Evolutionary conservation across 2,113 vertebrate genomes (phyloP), one percentile per base, ranked within the genome.

Genomic region (Pogonocichla stellata): DNA sequence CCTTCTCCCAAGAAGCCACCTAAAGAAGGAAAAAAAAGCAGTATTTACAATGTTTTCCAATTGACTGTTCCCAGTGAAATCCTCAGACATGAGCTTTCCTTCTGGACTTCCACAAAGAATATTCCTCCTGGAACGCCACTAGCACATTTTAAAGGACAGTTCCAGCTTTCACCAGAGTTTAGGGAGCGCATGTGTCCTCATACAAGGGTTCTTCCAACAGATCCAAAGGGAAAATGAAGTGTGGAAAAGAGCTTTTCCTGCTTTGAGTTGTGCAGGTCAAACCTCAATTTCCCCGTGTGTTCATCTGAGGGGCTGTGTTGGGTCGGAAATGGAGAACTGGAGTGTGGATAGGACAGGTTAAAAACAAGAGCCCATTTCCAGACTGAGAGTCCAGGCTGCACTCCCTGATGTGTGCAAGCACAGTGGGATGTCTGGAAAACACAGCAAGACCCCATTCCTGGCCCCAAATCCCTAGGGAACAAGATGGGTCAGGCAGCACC

Each of bases 1-100:
- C 94, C 80, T 98, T 98, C 90, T 98, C 98, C 98, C 97, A 98
- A 2, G 93, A 89, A 57, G 98, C 97, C 1, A 96, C 97, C 98
- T 98, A 75, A 17, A 95, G 94, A 77, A 93, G 15, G 17, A 3
- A 5, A 4, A 17, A 36, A 6, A 19, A 40, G 4, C 6, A 33
- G 19, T 4, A 19, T 80, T 67, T 64, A 33, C 33, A 36, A 10
- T 1, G 11, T 12, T 42, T 29, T 25, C 22, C 18, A 74, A 28
- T 11, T 2, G 16, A 51, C 7, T 4, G 18, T 3, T 22, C 20
- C 10, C n/a, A 45, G 19, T 22, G 14, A 45, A 66, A 70, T 47
- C 25, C 15, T 16, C 11, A 17, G 60, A 40, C 5, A 38, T 23
- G 11, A 34, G 40, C 20, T 42, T 67, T 64, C 24, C 40, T 54